Base-by-base conservation (phyloP, 2,888 invertebrate genomes). In the Stramonita haemastoma region DNA sequence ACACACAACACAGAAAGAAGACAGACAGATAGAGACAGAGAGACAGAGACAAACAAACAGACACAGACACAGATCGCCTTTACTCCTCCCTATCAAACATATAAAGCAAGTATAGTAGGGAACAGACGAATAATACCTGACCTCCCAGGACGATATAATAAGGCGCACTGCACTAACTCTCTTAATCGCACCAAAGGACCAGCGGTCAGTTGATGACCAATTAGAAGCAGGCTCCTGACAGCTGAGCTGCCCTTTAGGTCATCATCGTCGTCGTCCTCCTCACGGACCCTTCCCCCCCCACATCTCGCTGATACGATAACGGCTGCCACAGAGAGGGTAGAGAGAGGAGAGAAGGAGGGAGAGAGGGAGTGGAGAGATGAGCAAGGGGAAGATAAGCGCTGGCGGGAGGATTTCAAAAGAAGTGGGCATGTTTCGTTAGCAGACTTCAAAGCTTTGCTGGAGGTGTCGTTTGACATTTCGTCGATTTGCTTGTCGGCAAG, bases 161-260 rank as follows among this genome's bases (percentile, higher is more conserved):
- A 46, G 46, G 46, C 46, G 46, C 46, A 46, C 46, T 17, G 77
- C 77, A 77, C 26, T 13, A 8, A 11, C 46, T n/a, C 56, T 84
- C 56, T 84, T 29, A 15, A 19, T 19, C 79, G 15, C 11, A 15
- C 79, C 8, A 79, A 26, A 83, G 11, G 36, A 22, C 46, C 81
- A 83, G 46, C 26, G 26, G 36, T 46, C 81, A 6, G 81, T 22
- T 83, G 81, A 83, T 36, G 81, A 46, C 81, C 81, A 83, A 83
- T 83, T 83, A 83, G 81, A 22, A 19, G 22, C 29, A 0, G 26
- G 46, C 22, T 11, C 36, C 26, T 26, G 26, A 22, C 6, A 46
- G 32, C 81, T 22, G 8, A 46, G 13, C 46, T 22, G 26, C 26
- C 46, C 46, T 79, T 79, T 32, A 83, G 81, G 81, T 83, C 81